Conservation (phyloP, 1,140 invertebrate species). For the Hyles vespertilio region DNA sequence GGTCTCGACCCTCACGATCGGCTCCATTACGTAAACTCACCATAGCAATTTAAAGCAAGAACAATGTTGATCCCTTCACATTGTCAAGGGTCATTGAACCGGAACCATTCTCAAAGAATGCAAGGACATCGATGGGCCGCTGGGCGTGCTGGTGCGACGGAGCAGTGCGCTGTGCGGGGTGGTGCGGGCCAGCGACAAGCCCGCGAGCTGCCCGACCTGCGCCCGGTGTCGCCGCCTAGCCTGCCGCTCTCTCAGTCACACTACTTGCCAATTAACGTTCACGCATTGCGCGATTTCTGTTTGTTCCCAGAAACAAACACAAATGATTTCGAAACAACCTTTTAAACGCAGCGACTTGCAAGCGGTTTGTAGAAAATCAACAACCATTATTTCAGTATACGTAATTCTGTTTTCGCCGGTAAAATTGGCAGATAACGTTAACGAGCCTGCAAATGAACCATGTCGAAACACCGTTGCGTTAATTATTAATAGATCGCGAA, state of each 20-base stretch:
- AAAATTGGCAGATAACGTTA: background rate
- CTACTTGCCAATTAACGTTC: slow-evolving; percentile 3
- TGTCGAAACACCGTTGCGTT: background rate
- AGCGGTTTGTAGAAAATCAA: slow-evolving; percentile 6
- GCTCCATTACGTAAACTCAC: slow-evolving; percentile 46
- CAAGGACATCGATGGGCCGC: slow-evolving; percentile 50
- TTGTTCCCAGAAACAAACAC: slow-evolving; percentile 25
- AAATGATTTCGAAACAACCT: slow-evolving; percentile 40
- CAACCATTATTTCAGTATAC: background rate
- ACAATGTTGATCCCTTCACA: slow-evolving; percentile 44
- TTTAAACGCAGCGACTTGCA: slow-evolving; percentile 25
- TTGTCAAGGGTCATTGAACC: slow-evolving; percentile 57
- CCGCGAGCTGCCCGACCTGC: background rate
- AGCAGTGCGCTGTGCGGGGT: background rate
- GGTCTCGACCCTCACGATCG: slow-evolving; percentile 36
- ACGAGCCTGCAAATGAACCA: background rate
- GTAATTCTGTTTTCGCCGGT: background rate
- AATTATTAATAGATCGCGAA: background rate
- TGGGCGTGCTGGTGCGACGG: slow-evolving; percentile 14
- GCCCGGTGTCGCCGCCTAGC: background rate
- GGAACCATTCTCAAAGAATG: slow-evolving; percentile 57
- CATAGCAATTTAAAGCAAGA: slow-evolving; percentile 36
- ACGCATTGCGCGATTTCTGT: slow-evolving; percentile 33
- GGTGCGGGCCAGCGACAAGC: too few species aligned
- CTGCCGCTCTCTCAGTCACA: slow-evolving; percentile 1